Evolutionary conservation across 2,888 invertebrate genomes (phyloP), one percentile per base, ranked within the genome.

Genomic region (Thumatha senex): DNA sequence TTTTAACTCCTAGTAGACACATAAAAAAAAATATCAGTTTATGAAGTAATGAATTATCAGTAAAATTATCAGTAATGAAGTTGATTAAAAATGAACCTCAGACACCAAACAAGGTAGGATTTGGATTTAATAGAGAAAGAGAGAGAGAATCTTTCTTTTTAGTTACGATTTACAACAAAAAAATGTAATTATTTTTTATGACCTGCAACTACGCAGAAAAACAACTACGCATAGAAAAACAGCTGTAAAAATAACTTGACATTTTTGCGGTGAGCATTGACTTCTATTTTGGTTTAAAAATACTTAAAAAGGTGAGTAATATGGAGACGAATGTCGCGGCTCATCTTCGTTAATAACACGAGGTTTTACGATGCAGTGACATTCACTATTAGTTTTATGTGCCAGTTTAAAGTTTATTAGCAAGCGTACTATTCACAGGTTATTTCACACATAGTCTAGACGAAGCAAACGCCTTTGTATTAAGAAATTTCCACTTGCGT

Each of bases 321-420:
- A 51, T 54, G 76, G 63, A 67, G 59, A 73, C 63, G 35, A 14
- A 33, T 34, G n/a, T 50, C 15, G 51, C 61, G 65, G 66, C 71
- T 80, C 74, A 78, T 78, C 74, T 78, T 74, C 69, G 80, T 78
- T 86, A 84, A 82, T 84, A 86, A 76, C 78, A 70, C 74, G 77
- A 74, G 68, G 69, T 74, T 88, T 89, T 89, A 89, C 86, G 86
- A 84, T 80, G 62, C 56, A 79, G 83, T 87, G 83, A 85, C 84
- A 82, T 75, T 71, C 65, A 77, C 84, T 84, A 86, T 90, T 89
- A 89, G 84, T 89, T 89, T 89, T 88, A 89, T 77, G 77, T 66
- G 67, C 74, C 74, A 86, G 82, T 83, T 89, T 86, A 86, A 84
- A 78, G 80, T 89, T 89, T 90, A 89, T 87, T 89, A 86, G 87